Evolutionary conservation across 2,113 vertebrate genomes (phyloP).

Genomic region (Orycteropus afer): DNA sequence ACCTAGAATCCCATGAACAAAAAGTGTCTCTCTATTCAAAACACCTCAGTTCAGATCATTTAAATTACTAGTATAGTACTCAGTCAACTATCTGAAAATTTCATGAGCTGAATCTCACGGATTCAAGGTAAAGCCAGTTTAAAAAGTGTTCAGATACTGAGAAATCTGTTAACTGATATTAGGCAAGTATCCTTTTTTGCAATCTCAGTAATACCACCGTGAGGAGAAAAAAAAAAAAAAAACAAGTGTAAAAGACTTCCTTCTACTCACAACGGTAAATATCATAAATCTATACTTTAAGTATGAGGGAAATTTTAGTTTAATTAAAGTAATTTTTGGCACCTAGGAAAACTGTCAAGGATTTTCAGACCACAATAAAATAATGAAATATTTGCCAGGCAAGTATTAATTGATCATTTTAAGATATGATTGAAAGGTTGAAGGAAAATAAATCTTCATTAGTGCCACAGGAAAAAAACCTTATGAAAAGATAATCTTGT

Average conservation of each 20-base stretch:
- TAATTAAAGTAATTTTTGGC: conserved; percentile 38
- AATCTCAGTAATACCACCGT: conserved; percentile 83
- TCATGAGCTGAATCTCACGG: conserved; percentile 75
- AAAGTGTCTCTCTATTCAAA: background rate
- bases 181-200: conserved; percentile 89
- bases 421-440: conserved; percentile 26
- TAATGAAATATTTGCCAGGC: background rate
- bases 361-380: conserved; percentile 46
- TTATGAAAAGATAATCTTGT: conserved; percentile 8
- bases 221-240: conserved; percentile 46
- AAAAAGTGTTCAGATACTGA: conserved; percentile 77
- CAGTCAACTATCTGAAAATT: conserved; percentile 68
- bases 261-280: conserved; percentile 68
- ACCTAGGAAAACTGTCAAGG: conserved; percentile 34
- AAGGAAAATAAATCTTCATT: conserved; percentile 40
- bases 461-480: conserved; percentile 43
- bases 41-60: conserved; percentile 43
- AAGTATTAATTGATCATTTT: conserved; percentile 46
- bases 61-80: background rate
- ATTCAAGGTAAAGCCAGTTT: conserved; percentile 81
- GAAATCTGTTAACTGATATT: conserved; percentile 88
- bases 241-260: conserved; percentile 70
- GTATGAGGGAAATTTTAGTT: conserved; percentile 56
- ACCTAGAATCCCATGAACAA: background rate
- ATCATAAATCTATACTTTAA: conserved; percentile 60